Conservation (phyloP, 2,113 vertebrate genomes). For the Dascyllus trimaculatus region DNA sequence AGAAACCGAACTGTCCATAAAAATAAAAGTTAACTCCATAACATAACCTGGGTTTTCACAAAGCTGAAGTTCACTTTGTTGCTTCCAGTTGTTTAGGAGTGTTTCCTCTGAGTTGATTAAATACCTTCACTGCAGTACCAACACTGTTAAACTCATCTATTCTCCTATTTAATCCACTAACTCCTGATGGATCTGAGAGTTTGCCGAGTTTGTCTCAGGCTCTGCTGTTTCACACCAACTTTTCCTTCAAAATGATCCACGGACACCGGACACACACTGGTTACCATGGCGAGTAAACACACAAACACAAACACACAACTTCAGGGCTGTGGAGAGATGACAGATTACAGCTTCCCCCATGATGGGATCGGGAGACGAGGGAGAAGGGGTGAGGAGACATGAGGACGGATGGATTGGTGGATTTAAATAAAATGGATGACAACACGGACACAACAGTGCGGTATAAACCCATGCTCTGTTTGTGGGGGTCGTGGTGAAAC, state of each 20-base stretch:
- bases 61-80: no score
- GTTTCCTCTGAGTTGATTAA: no score
- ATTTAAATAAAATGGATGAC: constrained; percentile 16
- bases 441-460: constrained; percentile 34
- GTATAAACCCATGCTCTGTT: constrained; percentile 55
- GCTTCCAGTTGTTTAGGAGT: no score
- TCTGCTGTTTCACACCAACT: constrained; percentile 38
- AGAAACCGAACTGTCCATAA: no score
- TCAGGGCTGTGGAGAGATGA: constrained; percentile 63
- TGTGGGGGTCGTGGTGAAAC: constrained; percentile 6
- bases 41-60: no score
- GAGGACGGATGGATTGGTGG: constrained; percentile 18
- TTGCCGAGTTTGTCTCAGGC: constrained; percentile 33
- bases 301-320: neutral
- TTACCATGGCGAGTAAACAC: constrained; percentile 16
- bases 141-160: no score
- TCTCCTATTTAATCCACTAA: no score
- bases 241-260: constrained; percentile 33
- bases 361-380: constrained; percentile 21
- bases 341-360: constrained; percentile 20
- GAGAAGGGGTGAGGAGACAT: constrained; percentile 63
- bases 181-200: no score
- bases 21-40: no score
- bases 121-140: neutral
- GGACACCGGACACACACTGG: constrained; percentile 24